Base-by-base conservation (phyloP, 2,888 invertebrate species). In the Gastrophysa polygoni region DNA sequence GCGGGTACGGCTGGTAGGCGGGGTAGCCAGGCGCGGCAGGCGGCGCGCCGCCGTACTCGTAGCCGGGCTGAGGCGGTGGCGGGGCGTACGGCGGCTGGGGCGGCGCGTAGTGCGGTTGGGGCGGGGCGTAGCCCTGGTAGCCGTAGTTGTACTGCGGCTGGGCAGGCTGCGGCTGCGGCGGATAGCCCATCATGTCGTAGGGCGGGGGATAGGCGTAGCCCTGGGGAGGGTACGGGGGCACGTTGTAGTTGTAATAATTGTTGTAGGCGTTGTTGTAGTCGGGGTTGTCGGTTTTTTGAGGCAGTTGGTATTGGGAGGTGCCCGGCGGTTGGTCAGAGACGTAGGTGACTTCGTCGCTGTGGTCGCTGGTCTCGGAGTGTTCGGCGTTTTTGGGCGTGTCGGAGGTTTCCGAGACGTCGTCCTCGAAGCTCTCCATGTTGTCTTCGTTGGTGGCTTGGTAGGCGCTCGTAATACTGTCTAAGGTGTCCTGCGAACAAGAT, bases 391-490 rank as follows among this genome's bases (percentile, higher is more conserved):
- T 71, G 6, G 61, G 61, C 20, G 66, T 68, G 17, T 72, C 64
- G 0, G 67, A 72, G 7, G 68, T 57, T 50, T 70, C 68, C 14
- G 71, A 69, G 44, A 68, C 68, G 49, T 75, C 75, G 56, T 75
- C 75, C 18, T 74, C 73, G 46, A 72, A 60, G 20, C 63, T 58
- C 51, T 70, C 70, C 48, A 71, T 18, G 43, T 72, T 62, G 32
- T 70, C 71, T 8, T 69, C 61, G 44, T 66, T 70, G 17, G 76
- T 75, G 28, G 78, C 76, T 61, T 81, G 76, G 68, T 75, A 77
- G 43, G 78, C 77, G 55, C 75, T 79, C 4, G 81, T 79, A 57
- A 82, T 81, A 67, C 77, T 80, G 66, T 82, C 80, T 61, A 80
- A 73, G 10, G 80, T 80, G 61, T 81, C 81, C 80, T 81, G 64